Percentiles rank a stretch among this genome's conserved stretches.
These are phyloP conservation scores for Lamprotornis superbus DNA, from an alignment of 2,113 vertebrate species.

Conservation along the genomic window DNA sequence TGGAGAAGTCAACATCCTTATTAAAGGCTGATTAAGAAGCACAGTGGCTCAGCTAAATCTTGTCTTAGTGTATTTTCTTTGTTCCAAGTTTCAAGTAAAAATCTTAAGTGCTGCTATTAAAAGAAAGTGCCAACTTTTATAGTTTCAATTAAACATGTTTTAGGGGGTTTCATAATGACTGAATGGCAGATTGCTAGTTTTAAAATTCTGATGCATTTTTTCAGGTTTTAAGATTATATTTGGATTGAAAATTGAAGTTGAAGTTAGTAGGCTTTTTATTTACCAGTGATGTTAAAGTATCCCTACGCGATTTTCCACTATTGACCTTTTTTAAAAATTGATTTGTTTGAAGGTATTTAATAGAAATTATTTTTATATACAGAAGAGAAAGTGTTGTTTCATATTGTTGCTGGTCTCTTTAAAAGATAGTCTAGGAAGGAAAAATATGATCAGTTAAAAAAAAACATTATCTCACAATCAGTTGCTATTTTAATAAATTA, in stretches of 20 bases:
- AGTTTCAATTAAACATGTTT: not conserved
- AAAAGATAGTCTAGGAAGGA: not conserved
- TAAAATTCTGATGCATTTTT: not conserved
- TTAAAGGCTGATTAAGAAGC: slow-evolving; percentile 2
- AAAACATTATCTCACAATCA: not conserved
- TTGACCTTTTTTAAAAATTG: rapidly evolving
- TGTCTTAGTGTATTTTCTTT: not conserved
- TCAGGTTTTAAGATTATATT: not conserved
- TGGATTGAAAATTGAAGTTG: not conserved
- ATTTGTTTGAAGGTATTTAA: not conserved
- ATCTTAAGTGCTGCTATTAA: slow-evolving; percentile 19
- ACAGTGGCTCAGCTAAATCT: not conserved
- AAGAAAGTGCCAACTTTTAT: not conserved
- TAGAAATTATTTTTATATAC: not conserved
- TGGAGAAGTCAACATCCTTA: slow-evolving; percentile 40
- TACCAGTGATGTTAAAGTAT: not conserved
- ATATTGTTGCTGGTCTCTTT: not conserved
- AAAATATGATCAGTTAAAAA: not conserved
- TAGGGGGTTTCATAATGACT: not conserved
- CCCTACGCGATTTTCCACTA: not conserved
- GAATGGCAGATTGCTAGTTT: not conserved
- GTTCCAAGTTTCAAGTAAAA: slow-evolving; percentile 2
- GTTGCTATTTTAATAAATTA: not conserved
- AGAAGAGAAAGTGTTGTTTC: not conserved
- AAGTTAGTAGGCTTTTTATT: not conserved